Percentiles rank a stretch among this genome's conserved stretches.
Evolutionary conservation across 1,140 invertebrate genomes (phyloP).

Genomic region (Dinothrombium tinctorium): DNA sequence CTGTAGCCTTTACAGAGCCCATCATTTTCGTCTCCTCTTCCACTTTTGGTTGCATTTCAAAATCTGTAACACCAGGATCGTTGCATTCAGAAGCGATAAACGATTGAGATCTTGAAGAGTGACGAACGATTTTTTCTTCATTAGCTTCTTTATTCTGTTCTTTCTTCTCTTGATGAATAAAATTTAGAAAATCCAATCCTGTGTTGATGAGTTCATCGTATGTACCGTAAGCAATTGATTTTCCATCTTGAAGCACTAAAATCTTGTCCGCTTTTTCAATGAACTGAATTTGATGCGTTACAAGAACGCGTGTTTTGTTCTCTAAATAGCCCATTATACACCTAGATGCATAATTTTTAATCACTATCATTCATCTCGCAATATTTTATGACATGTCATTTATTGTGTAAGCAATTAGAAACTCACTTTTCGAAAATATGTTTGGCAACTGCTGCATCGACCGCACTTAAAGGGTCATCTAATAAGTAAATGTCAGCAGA

Average conservation of each 20-base stretch:
- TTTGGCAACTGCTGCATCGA: conserved; percentile 23
- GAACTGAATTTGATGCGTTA: conserved; percentile 33
- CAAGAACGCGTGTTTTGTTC: conserved; percentile 43
- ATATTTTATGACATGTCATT: no score
- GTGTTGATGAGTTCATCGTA: no score
- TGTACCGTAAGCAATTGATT: conserved; percentile 1
- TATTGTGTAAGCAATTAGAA: no score
- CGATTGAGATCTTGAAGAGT: not conserved
- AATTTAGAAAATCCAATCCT: conserved; percentile 13
- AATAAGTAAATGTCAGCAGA: conserved; percentile 13
- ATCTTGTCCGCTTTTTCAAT: conserved; percentile 46
- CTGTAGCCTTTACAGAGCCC: conserved; percentile 10
- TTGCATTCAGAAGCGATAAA: no score
- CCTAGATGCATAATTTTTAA: not conserved
- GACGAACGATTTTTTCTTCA: not conserved
- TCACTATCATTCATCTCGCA: no score
- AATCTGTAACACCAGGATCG: no score
- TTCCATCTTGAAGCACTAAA: conserved; percentile 39
- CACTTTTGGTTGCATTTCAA: conserved; percentile 6
- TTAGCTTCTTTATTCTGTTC: conserved; percentile 1
- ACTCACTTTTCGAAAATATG: conserved; percentile 10
- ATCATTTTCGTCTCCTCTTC: conserved; percentile 11
- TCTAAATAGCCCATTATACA: conserved; percentile 25
- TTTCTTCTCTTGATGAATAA: conserved; percentile 19
- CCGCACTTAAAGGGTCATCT: conserved; percentile 25